These are phyloP conservation scores for Cylas formicarius DNA, from an alignment of 1,140 invertebrate genomes.

Conservation along the genomic window DNA sequence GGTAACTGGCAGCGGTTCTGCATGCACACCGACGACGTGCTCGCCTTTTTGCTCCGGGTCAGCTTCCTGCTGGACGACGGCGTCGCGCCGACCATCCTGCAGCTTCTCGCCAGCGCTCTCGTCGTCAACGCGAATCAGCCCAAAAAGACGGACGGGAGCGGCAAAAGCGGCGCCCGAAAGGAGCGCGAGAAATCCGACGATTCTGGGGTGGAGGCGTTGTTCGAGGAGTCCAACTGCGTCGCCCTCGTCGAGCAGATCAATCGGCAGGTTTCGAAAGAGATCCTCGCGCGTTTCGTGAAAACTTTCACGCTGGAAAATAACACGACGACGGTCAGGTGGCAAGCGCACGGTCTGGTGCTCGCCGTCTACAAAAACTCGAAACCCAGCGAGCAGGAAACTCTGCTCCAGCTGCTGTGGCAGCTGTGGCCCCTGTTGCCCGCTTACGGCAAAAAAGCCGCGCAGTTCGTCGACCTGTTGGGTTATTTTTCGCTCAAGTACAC, in stretches of 20 bases:
- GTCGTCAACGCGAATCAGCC: constrained; percentile 43
- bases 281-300: constrained; percentile 75
- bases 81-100: constrained; percentile 83
- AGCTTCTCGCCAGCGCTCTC: constrained; percentile 84
- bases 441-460: constrained; percentile 88
- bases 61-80: constrained; percentile 86
- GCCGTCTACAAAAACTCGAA: constrained; percentile 80
- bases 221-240: constrained; percentile 63
- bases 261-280: constrained; percentile 56
- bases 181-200: constrained; percentile 64
- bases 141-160: constrained; percentile 20
- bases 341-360: constrained; percentile 83
- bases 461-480: constrained; percentile 93
- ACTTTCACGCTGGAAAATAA: constrained; percentile 92
- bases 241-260: constrained; percentile 66
- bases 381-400: constrained; percentile 63
- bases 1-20: constrained; percentile 93
- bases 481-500: constrained; percentile 37
- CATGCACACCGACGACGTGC: constrained; percentile 60
- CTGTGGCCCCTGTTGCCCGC: constrained; percentile 85
- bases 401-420: constrained; percentile 81
- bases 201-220: constrained; percentile 56
- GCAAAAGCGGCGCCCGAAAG: constrained; percentile 36
- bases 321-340: constrained; percentile 87
- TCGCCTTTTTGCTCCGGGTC: constrained; percentile 71